phyloP scores from a whole-genome alignment of 2,888 invertebrate species.

The Gasteruption jaculator region DNA sequence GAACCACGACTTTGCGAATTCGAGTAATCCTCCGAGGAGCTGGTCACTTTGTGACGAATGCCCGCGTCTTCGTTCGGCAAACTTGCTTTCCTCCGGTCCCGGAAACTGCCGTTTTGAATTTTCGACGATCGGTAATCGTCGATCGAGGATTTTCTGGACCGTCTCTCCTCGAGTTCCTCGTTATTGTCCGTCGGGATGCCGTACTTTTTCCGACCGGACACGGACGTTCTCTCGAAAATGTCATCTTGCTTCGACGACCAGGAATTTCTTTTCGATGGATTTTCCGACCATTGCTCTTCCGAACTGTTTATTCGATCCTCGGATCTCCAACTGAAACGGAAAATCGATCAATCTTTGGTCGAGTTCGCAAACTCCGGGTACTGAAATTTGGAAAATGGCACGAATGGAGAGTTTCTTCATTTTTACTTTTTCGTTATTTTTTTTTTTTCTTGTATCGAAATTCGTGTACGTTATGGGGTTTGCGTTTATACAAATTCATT shows the following conservation, averaged over 20 bases:
- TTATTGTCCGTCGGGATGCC: too few species aligned
- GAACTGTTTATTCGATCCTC: conserved; percentile 39
- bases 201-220: conserved; percentile 27
- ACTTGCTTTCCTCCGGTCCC: conserved; percentile 27
- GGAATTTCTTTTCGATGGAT: conserved; percentile 29
- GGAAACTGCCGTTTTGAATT: conserved; percentile 21
- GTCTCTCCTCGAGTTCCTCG: conserved; percentile 20
- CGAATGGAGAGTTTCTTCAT: too few species aligned
- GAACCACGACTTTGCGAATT: conserved; percentile 11
- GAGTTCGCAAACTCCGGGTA: too few species aligned
- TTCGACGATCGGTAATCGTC: conserved; percentile 24
- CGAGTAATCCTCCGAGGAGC: conserved; percentile 42
- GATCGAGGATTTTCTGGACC: conserved; percentile 19
- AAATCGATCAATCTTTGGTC: too few species aligned
- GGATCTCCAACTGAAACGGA: conserved; percentile 40
- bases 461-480: too few species aligned
- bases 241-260: conserved; percentile 28
- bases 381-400: too few species aligned
- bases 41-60: conserved; percentile 35
- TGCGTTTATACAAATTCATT: too few species aligned
- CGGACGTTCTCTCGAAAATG: conserved; percentile 25
- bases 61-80: too few species aligned
- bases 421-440: too few species aligned
- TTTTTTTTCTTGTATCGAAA: too few species aligned
- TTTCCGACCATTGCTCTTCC: conserved; percentile 41